These are phyloP conservation scores for Psittacula cyanocephala DNA, from an alignment of 2,113 vertebrate genomes.

Conservation along the genomic window DNA sequence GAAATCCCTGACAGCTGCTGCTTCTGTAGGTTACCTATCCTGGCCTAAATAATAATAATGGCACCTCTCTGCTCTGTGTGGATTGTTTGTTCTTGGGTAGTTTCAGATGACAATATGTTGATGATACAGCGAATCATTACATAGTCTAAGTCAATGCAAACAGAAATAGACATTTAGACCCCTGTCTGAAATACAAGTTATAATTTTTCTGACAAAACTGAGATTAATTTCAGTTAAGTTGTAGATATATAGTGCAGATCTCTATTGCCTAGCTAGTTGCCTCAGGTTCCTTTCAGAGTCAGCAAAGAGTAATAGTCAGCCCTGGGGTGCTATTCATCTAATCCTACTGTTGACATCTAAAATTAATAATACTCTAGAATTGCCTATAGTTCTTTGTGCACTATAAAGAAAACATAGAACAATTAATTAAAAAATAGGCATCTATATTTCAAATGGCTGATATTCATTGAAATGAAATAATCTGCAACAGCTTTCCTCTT, in stretches of 20 bases:
- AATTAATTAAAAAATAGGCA: neutral
- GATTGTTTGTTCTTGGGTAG: neutral
- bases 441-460: neutral
- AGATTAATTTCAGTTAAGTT: neutral
- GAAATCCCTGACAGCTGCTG: neutral
- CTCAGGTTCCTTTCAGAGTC: neutral
- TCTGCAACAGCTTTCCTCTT: neutral
- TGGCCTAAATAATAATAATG: neutral
- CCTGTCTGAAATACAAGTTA: neutral
- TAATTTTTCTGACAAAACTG: neutral
- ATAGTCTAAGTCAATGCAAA: neutral
- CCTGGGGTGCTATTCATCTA: neutral
- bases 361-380: neutral
- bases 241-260: neutral
- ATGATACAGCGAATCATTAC: neutral
- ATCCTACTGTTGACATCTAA: neutral
- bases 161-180: neutral
- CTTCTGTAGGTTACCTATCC: neutral
- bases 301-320: neutral
- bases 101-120: neutral
- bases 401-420: neutral
- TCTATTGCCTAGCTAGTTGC: neutral
- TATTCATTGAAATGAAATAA: neutral
- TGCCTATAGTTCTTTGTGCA: neutral
- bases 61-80: neutral